Evolutionary conservation across 2,888 invertebrate species (phyloP), one percentile per base, ranked within the genome.

Genomic region (Cremastinae sp.): DNA sequence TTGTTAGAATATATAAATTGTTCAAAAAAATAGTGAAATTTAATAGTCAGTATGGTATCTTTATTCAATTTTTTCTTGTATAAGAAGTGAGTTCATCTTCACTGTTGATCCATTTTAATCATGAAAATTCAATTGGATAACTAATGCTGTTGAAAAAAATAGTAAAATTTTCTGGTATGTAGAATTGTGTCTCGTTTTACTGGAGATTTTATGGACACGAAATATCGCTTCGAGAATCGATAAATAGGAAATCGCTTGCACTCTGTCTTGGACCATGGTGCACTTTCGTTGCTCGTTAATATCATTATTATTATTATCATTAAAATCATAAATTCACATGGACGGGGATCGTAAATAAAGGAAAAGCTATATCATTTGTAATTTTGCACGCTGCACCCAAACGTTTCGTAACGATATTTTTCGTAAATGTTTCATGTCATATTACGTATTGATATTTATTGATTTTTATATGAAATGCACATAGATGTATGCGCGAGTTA

Each of bases 351-450:
- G 82, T 82, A 84, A 71, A 81, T 72, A 39, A 49, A 61, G 2
- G 16, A 20, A 35, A 43, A 53, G 35, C 47, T 39, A n/a, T n/a
- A 68, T 61, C 43, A 74, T 76, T 87, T 86, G 81, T 87, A 87
- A 41, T 77, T 28, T 83, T 88, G 89, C 89, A 89, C 88, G 88
- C 84, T 88, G 88, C 89, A 89, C 88, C 58, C 85, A 86, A 68
- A 85, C 86, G 88, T 89, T 86, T 85, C 84, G 88, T 88, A 87
- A 88, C 69, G 66, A 41, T 70, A 74, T 56, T 75, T 78, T 84
- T 88, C 85, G 86, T 88, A 85, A 86, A 86, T 89, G 88, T 89
- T 88, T 83, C 86, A 85, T 88, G 87, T 88, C 86, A 86, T 86
- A 83, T 85, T 85, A 28, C 28, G 28, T 28, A 28, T 28, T 2